Conservation (phyloP, 2,797 vertebrate species). For the Falco novaeseelandiae region DNA sequence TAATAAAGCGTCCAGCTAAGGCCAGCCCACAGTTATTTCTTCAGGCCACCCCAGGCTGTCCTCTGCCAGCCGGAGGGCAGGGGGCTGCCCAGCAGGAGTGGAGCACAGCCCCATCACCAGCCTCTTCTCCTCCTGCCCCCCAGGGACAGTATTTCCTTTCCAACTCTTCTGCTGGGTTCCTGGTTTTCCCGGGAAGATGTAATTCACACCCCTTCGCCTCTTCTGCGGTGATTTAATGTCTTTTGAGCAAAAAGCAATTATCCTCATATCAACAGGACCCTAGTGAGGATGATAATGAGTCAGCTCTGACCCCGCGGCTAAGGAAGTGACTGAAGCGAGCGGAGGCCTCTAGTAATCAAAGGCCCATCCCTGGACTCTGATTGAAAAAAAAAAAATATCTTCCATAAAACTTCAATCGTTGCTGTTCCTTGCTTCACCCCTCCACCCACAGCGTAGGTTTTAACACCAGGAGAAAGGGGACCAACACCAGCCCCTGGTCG, state of each 20-base stretch:
- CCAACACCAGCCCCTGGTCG: rapidly evolving
- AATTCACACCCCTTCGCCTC: constrained; percentile 46
- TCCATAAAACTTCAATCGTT: not conserved
- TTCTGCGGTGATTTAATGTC: constrained; percentile 37
- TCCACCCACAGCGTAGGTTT: rapidly evolving
- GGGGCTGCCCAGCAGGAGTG: not conserved
- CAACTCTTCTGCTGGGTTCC: not conserved
- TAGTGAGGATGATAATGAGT: constrained; percentile 31
- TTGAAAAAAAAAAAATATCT: not conserved
- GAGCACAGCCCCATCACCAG: not conserved
- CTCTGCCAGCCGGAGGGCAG: not conserved
- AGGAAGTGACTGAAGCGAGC: constrained; percentile 22
- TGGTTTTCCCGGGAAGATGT: constrained; percentile 10
- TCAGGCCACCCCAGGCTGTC: not conserved
- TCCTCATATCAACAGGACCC: constrained; percentile 56
- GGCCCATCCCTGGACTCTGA: not conserved
- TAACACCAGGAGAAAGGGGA: not conserved
- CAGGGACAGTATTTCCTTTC: not conserved
- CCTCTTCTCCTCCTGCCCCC: not conserved
- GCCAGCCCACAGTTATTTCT: not conserved
- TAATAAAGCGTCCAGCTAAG: not conserved
- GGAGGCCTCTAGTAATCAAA: constrained; percentile 57
- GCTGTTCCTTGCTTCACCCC: not conserved
- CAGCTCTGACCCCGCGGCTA: not conserved
- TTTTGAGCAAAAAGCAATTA: constrained; percentile 73